phyloP scores from a whole-genome alignment of 2,888 invertebrate species.

The Drosophila quinaria region DNA sequence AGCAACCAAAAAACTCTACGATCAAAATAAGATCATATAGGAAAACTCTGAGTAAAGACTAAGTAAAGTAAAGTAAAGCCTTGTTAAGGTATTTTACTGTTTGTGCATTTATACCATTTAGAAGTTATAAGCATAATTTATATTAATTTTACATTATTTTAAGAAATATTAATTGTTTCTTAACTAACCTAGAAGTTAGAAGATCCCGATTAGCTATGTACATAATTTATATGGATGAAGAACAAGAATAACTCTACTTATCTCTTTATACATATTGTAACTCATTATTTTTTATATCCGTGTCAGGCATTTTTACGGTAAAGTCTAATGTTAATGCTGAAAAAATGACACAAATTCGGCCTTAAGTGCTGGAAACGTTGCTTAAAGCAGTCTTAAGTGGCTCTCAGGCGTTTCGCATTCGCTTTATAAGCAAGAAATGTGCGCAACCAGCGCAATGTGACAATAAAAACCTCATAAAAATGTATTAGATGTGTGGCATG shows the following conservation, averaged over 20 bases:
- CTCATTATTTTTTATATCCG: background rate
- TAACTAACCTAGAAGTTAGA: no score
- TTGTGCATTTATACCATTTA: no score
- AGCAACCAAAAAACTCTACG: background rate
- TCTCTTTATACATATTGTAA: background rate
- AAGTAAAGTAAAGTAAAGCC: no score
- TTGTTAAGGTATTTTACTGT: no score
- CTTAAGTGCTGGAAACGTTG: conserved; percentile 33
- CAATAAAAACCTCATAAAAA: conserved; percentile 80
- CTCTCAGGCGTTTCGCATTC: conserved; percentile 38
- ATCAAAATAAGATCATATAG: background rate
- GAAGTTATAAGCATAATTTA: no score
- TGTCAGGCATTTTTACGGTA: conserved; percentile 3
- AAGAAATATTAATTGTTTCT: no score
- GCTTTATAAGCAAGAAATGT: conserved; percentile 57
- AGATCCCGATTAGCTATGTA: background rate
- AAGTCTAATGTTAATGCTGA: conserved; percentile 1
- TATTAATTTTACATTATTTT: no score
- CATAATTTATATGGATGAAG: background rate
- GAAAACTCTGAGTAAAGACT: background rate
- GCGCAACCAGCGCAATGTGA: conserved; percentile 74
- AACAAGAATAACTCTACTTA: background rate
- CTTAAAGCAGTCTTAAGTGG: conserved; percentile 49
- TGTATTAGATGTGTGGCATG: conserved; percentile 63
- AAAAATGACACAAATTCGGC: conserved; percentile 32